Base-by-base conservation (phyloP, 2,797 vertebrate species). In the Characodon lateralis region DNA sequence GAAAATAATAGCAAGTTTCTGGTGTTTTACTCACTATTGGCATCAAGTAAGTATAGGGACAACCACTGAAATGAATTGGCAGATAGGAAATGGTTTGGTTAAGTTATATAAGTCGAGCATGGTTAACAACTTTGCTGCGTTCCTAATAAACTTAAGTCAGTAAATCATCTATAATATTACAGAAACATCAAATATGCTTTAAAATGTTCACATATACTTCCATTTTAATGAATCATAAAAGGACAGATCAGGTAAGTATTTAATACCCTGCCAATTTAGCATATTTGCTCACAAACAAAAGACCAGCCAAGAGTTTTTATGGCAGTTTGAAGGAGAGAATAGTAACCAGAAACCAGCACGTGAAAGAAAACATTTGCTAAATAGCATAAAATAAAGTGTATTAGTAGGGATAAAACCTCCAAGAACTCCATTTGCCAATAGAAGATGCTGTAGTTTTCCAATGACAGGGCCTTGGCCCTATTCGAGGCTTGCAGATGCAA, bases 381-480 rank as follows among this genome's bases (percentile, higher is more conserved):
- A n/a, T n/a, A 69, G 66, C 24, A 46, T 48, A 14, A 69, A 8
- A 18, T n/a, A 3, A 6, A 26, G 80, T 87, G 89, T 84, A 88
- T 90, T 82, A 91, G 69, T 75, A 28, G 72, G 77, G 83, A 85
- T 50, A 48, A 80, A 85, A 82, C 89, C 89, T 78, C 81, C 74
- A 50, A 78, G 83, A 85, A 73, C 76, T 83, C 82, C 74, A 72
- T 83, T 76, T 66, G 77, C 83, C 76, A 82, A 61, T 70, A 75
- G 61, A 89, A 84, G 83, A 81, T 83, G 84, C 78, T 75, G 76
- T 78, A 71, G 83, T 78, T 86, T 86, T 90, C 86, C 89, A 86
- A 79, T 83, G 90, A 89, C 79, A 83, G 81, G 74, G 88, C 87
- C 88, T 83, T 89, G 87, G 88, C 91, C 88, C 79, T 14, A 14